Conservation (phyloP, 2,888 invertebrate species). For the Idaea straminata region DNA sequence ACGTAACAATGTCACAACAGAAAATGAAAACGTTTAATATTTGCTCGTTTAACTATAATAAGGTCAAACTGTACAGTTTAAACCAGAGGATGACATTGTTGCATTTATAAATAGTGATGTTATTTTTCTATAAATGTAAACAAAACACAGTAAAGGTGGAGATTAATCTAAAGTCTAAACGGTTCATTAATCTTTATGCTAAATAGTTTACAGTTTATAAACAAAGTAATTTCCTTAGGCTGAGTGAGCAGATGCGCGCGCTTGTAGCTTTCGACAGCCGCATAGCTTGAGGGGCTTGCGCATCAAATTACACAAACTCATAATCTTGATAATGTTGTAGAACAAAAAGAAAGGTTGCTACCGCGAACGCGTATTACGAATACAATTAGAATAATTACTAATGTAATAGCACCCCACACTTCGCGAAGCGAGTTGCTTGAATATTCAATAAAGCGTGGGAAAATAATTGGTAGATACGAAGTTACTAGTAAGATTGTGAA, state of each 20-base stretch:
- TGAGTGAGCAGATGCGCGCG: conserved; percentile 9
- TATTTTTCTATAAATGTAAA: conserved; percentile 17
- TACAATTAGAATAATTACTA: conserved; percentile 62
- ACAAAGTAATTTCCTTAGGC: conserved; percentile 18
- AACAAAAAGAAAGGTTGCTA: conserved; percentile 50
- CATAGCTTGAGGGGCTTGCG: conserved; percentile 18
- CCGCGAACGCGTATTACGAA: conserved; percentile 46
- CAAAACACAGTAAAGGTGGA: conserved; percentile 20
- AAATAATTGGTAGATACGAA: conserved; percentile 49
- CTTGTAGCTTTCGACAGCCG: conserved; percentile 11
- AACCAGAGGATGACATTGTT: conserved; percentile 10
- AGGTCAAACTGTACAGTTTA: conserved; percentile 8
- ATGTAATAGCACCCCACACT: conserved; percentile 44
- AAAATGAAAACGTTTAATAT: conserved; percentile 31
- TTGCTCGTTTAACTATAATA: conserved; percentile 19
- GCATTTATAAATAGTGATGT: conserved; percentile 14
- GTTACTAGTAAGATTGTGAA: not conserved
- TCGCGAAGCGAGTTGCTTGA: conserved; percentile 49
- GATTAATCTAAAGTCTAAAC: conserved; percentile 10
- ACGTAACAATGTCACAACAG: conserved; percentile 51
- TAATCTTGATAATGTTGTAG: conserved; percentile 46
- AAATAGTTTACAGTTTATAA: conserved; percentile 3
- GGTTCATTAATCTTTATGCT: conserved; percentile 1
- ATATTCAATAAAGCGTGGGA: conserved; percentile 63
- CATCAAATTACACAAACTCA: conserved; percentile 26